Conservation (phyloP, 2,797 vertebrate species). For the Cyclopterus lumpus region DNA sequence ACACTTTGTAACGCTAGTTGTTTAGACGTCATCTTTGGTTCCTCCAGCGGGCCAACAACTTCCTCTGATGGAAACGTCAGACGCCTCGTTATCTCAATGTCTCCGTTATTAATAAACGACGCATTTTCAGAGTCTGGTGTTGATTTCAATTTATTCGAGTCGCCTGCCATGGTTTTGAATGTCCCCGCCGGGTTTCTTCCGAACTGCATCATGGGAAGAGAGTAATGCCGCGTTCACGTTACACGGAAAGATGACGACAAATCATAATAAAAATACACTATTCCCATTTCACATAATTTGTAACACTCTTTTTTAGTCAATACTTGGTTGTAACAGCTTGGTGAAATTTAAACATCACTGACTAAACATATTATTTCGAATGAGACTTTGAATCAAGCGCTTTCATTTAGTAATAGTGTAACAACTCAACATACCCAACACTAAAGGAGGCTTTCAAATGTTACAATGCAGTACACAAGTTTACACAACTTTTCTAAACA, state of each 20-base stretch:
- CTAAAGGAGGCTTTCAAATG: neutral
- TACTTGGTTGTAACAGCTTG: neutral
- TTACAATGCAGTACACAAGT: neutral
- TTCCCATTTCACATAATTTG: neutral
- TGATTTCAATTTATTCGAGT: conserved; percentile 5
- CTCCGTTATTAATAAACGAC: neutral
- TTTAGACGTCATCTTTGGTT: neutral
- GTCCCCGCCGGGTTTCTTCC: conserved; percentile 42
- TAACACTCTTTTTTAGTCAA: neutral
- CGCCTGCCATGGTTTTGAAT: conserved; percentile 79
- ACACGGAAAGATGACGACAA: neutral
- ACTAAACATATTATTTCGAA: rapidly evolving
- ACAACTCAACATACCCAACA: neutral
- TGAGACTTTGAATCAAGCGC: neutral
- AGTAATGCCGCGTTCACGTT: conserved; percentile 18
- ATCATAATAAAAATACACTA: neutral
- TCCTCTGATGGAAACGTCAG: conserved; percentile 29
- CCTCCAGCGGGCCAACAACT: neutral
- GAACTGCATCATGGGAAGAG: conserved; percentile 81
- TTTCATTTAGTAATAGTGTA: neutral
- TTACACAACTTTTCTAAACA: neutral
- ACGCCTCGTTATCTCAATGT: neutral
- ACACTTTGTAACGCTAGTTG: conserved; percentile 19
- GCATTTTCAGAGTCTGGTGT: neutral
- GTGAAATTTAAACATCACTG: neutral